Evolutionary conservation across 2,888 invertebrate species (phyloP).

Genomic region (Zelleria hepariella): DNA sequence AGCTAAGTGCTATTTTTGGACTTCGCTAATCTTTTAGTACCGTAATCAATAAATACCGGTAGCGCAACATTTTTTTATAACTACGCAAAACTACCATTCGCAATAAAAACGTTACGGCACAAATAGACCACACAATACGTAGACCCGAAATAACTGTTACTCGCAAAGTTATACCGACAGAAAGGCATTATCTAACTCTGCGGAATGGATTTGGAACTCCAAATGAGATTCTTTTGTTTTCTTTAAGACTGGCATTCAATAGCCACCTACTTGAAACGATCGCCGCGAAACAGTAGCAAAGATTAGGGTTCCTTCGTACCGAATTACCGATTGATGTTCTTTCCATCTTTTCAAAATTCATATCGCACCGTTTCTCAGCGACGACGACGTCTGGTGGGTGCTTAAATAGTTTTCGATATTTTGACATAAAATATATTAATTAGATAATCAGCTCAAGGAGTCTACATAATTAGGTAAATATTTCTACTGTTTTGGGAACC

Average conservation of each 20-base stretch:
- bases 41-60: constrained; percentile 4
- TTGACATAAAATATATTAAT: too few species aligned
- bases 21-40: background rate
- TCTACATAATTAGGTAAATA: too few species aligned
- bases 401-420: too few species aligned
- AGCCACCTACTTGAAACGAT: constrained; percentile 35
- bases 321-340: too few species aligned
- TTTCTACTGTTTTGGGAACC: too few species aligned
- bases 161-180: background rate
- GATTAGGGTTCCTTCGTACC: background rate
- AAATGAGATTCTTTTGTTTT: constrained; percentile 57
- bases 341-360: too few species aligned
- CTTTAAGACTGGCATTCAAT: constrained; percentile 39
- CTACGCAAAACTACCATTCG: too few species aligned
- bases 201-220: background rate
- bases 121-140: background rate
- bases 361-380: too few species aligned
- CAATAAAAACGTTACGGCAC: background rate
- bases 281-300: constrained; percentile 10
- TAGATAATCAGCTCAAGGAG: too few species aligned
- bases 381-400: too few species aligned
- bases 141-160: background rate
- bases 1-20: too few species aligned
- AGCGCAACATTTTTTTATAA: background rate
- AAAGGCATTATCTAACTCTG: background rate